Conservation (phyloP, 1,140 invertebrate genomes). For the Aleiodes sp. region DNA sequence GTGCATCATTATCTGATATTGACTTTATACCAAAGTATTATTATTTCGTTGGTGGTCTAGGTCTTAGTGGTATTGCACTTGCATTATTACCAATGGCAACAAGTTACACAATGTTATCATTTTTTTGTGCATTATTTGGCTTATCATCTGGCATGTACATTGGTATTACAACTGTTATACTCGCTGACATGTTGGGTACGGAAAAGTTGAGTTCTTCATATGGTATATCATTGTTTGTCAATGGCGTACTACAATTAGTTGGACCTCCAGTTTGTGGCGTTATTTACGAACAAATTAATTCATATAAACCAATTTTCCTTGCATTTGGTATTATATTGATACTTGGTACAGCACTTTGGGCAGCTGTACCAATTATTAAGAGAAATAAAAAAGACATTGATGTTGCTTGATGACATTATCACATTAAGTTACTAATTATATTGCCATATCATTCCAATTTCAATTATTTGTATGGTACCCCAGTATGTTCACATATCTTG, state of each 20-base stretch:
- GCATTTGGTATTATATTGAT: constrained; percentile 76
- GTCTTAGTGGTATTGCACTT: constrained; percentile 79
- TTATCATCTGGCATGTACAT: constrained; percentile 83
- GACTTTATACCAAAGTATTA: constrained; percentile 78
- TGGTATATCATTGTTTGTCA: constrained; percentile 82
- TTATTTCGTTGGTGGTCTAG: constrained; percentile 80
- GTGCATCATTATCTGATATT: constrained; percentile 81
- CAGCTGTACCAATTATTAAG: constrained; percentile 74
- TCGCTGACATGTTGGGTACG: constrained; percentile 82
- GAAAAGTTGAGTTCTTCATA: constrained; percentile 83
- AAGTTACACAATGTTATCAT: constrained; percentile 68
- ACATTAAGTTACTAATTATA: background rate
- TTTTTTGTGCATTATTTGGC: constrained; percentile 79
- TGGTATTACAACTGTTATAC: constrained; percentile 82
- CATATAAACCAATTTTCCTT: constrained; percentile 75
- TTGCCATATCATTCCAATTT: background rate
- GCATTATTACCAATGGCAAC: constrained; percentile 73
- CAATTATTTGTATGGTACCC: no score
- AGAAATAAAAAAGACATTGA: constrained; percentile 58
- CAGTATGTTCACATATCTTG: no score
- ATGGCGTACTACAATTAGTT: constrained; percentile 79
- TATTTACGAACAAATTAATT: constrained; percentile 71
- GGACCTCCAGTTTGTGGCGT: constrained; percentile 80
- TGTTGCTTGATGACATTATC: constrained; percentile 22
- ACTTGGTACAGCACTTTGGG: constrained; percentile 76